Base-by-base conservation (phyloP, 1,140 invertebrate species). In the Drosophila ambigua region DNA sequence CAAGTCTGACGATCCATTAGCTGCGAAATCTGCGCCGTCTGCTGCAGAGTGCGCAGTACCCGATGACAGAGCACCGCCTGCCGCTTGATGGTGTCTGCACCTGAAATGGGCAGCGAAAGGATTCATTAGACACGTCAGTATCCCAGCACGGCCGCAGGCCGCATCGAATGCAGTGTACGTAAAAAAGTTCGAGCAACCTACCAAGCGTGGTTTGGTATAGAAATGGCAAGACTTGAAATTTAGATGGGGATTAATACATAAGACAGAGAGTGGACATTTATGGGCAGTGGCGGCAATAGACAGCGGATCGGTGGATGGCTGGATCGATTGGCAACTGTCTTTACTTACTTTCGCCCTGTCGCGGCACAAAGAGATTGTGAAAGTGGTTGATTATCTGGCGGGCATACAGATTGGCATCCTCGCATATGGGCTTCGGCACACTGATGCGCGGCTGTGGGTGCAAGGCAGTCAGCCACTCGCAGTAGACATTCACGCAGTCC, bases 401-500 rank as follows among this genome's bases (percentile, higher is more conserved):
- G 1, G 97, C 96, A 93, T 98, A 99, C 61, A 96, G 94, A 91
- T 98, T 98, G 0, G 98, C 97, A 91, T 98, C 96, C 53, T 98
- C 96, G 41, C 95, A 93, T 11, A 99, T 95, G 2, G 96, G 97
- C 80, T 94, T 94, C 1, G 98, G 98, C 16, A 99, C 96, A 77
- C 95, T 95, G 74, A 96, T 94, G 80, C 97, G 96, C 2, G 97
- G 96, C 46, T 93, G 92, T 1, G 97, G 95, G 77, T 98, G 94
- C 52, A 98, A 93, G 1, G 97, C 96, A 0, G 96, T 96, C 26
- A 99, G 92, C 98, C 98, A 99, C 87, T 99, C 98, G 92, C 98
- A 99, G 91, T 99, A 99, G 23, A 99, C 96, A 92, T 97, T 97
- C 7, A 99, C 98, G 92, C 98, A 99, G 92, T 99, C 98, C 72